A percentile compares a stretch with the other conserved stretches of the same genome.
phyloP scores from a whole-genome alignment of 2,113 vertebrate genomes.

The Elephas maximus region DNA sequence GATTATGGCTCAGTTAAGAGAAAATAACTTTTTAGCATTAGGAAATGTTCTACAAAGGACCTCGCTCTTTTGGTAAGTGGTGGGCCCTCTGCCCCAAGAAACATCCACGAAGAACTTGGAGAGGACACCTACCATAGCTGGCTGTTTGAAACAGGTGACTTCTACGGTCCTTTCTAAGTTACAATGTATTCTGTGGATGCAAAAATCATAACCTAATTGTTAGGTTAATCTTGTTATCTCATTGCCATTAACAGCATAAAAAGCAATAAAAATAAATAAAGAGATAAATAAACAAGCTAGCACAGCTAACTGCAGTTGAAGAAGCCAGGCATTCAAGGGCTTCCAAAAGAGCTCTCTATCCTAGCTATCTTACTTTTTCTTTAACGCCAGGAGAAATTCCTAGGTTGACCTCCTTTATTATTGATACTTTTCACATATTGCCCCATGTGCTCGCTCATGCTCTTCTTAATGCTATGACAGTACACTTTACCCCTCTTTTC shows the following conservation, averaged over 20 bases:
- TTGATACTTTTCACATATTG: background rate
- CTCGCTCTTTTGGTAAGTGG: background rate
- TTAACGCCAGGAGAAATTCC: conserved; percentile 6
- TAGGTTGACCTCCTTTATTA: background rate
- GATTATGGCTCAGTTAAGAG: background rate
- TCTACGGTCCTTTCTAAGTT: background rate
- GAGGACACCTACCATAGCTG: background rate
- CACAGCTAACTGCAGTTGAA: background rate
- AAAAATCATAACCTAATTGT: background rate
- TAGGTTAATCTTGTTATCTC: background rate
- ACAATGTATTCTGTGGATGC: background rate
- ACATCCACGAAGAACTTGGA: background rate
- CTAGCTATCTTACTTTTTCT: background rate
- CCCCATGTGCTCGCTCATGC: background rate
- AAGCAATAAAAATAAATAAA: conserved; percentile 7
- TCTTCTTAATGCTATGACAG: background rate
- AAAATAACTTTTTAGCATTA: background rate
- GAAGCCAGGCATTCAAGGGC: background rate
- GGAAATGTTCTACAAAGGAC: background rate
- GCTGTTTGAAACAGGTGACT: background rate
- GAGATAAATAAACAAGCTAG: background rate
- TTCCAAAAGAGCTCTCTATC: conserved; percentile 31
- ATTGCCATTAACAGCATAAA: background rate
- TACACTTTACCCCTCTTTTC: background rate
- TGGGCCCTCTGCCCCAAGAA: background rate